Base-by-base conservation (phyloP, 2,113 vertebrate genomes). In the Vicugna pacos region DNA sequence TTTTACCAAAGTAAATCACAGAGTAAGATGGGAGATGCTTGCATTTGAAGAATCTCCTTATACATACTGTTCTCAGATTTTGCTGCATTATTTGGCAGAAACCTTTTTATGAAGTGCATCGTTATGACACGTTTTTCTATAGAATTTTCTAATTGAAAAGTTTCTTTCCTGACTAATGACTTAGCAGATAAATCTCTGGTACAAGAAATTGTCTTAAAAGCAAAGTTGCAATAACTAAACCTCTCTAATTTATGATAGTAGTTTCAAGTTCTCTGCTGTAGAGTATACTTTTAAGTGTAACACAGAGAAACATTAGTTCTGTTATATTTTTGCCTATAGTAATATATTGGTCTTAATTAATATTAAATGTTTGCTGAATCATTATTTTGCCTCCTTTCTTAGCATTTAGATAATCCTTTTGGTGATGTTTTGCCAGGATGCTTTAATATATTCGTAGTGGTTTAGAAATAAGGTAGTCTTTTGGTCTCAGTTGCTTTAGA, bases 101-200 rank as follows among this genome's bases (percentile, higher is more conserved):
- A 42, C 0, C 3, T 95, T 92, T 93, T 67, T 88, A 85, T 88
- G 35, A 69, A 67, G 77, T 89, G 62, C 60, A 93, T 86, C 26
- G 73, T 97, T 92, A 60, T 11, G 60, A 73, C 60, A 14, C 35
- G 22, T n/a, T 91, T 95, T 93, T 73, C 30, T 93, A 35, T 91
- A 69, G 60, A 52, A 22, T 60, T 90, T 97, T 93, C 42, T 96
- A 70, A 35, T 91, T 91, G 58, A 91, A 24, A 69, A 60, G 16
- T 85, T 84, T 94, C 84, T 96, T 94, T 70, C 20, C 14, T 89
- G 38, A 88, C 64, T 83, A 76, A n/a, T 82, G 76, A 67, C 62
- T 84, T 90, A 89, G 50, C 28, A 91, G 67, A 77, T 79, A 93
- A 72, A 85, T 60, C n/a, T 77, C 65, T 86, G 54, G 32, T 95